Percentiles rank a stretch among this genome's conserved stretches.
These are phyloP conservation scores for Nomia melanderi DNA, from an alignment of 1,140 invertebrate genomes.

Conservation along the genomic window DNA sequence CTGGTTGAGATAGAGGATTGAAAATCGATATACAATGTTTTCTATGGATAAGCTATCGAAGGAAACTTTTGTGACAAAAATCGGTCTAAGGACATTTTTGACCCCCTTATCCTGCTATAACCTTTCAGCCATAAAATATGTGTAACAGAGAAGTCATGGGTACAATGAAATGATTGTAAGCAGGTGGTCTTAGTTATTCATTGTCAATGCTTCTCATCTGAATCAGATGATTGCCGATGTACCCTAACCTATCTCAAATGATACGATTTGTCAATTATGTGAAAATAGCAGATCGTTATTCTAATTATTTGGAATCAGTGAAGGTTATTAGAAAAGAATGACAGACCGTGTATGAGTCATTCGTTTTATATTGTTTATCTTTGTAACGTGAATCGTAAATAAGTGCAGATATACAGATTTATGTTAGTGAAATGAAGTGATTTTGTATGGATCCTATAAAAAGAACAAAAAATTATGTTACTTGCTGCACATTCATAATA, in stretches of 20 bases:
- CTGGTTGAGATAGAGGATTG: too few species aligned
- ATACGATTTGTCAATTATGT: constrained; percentile 26
- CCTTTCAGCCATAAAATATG: background rate
- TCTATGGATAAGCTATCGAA: too few species aligned
- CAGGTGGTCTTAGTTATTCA: constrained; percentile 5
- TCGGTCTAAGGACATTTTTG: too few species aligned
- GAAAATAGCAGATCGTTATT: background rate
- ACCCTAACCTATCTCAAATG: constrained; percentile 42
- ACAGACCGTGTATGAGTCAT: constrained; percentile 16
- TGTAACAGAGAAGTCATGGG: background rate
- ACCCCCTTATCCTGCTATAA: too few species aligned
- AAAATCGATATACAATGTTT: too few species aligned
- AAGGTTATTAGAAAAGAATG: background rate
- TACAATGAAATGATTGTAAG: background rate
- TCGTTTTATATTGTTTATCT: background rate
- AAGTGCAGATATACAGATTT: constrained; percentile 14
- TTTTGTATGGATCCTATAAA: constrained; percentile 1
- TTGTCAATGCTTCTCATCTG: constrained; percentile 9
- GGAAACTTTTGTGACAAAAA: too few species aligned
- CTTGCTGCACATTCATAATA: constrained; percentile 4
- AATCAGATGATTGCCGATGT: constrained; percentile 42
- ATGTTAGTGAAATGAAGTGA: constrained; percentile 18
- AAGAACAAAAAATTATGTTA: constrained; percentile 32
- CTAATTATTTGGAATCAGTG: background rate
- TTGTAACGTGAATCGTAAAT: background rate